Percentiles rank a stretch among this genome's conserved stretches.
phyloP scores from a whole-genome alignment of 92 coral and sea anemone genomes.

The Bergia puertoricense region DNA sequence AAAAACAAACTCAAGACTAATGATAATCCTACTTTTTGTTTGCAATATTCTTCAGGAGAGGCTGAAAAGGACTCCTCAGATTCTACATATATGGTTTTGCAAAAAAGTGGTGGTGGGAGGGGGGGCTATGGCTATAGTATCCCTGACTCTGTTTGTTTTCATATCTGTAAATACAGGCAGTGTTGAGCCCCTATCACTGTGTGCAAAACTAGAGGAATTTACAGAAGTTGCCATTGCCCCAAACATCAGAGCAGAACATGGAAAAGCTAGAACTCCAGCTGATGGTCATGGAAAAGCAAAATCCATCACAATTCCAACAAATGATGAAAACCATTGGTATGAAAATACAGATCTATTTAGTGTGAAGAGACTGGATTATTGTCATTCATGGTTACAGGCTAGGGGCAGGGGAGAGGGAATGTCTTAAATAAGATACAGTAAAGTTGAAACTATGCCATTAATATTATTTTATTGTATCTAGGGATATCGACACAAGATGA shows the following conservation, averaged over 20 bases:
- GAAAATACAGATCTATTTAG: not conserved
- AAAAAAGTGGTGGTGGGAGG: too few relatives aligned
- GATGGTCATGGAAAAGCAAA: not conserved
- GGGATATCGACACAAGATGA: too few relatives aligned
- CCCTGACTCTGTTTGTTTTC: not conserved
- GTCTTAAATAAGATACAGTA: too few relatives aligned
- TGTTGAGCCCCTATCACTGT: constrained; percentile 65
- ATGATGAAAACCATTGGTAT: constrained; percentile 17
- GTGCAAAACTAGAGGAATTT: constrained; percentile 80
- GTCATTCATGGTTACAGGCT: not conserved
- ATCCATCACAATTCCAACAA: not conserved
- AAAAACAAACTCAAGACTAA: too few relatives aligned
- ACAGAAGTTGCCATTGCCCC: constrained; percentile 86
- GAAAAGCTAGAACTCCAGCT: constrained; percentile 1
- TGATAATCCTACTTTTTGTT: too few relatives aligned
- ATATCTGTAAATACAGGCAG: constrained; percentile 40
- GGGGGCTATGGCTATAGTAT: too few relatives aligned
- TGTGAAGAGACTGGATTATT: not conserved
- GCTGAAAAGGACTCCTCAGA: too few relatives aligned
- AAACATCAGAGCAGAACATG: constrained; percentile 47
- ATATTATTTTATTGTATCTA: too few relatives aligned
- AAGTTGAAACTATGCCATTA: too few relatives aligned
- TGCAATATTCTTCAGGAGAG: too few relatives aligned
- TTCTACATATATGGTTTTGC: too few relatives aligned
- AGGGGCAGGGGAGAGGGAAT: too few relatives aligned